Evolutionary conservation across 2,888 invertebrate species (phyloP), one percentile per base, ranked within the genome.

Genomic region (Drosophila barbarae): DNA sequence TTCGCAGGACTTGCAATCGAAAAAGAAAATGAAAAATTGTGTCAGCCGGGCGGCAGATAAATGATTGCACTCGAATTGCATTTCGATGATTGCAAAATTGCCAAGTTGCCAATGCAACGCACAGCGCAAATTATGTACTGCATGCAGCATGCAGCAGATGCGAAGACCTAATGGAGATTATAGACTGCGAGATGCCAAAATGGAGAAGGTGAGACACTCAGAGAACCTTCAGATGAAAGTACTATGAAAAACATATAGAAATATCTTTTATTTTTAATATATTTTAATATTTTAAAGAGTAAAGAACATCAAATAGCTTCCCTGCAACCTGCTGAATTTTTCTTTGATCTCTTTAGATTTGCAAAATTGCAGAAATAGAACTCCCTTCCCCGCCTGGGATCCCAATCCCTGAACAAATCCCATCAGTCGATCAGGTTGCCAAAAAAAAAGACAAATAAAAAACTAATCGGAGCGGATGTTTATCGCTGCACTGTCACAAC

Each of bases 61-160:
- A 84, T 84, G 85, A 81, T 79, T 77, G 83, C 85, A 82, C 77
- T 82, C 77, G 83, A 77, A 81, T 84, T 82, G 80, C 85, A 84
- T 82, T 81, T 79, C 81, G 80, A 82, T 82, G 81, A 81, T 81
- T 84, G 81, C 77, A 52, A 81, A 84, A 81, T 78, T 81, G 82
- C 72, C 59, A 50, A 56, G 71, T 68, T 46, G 79, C 73, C 65
- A 77, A 67, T 44, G 66, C 59, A 68, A 66, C 66, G 58, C 65
- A 56, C 38, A 21, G 9, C 44, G 46, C 36, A 66, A 58, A 79
- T 76, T 73, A 76, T 77, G 80, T 73, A 59, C 73, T 74, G 72
- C 72, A 73, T 73, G 39, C 53, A 63, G 39, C 72, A 73, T 73
- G 39, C 56, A 63, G 39, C 56, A 59, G 71, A 51, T 73, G 66